Evolutionary conservation across 2,113 vertebrate species (phyloP), one percentile per base, ranked within the genome.

Genomic region (Dromas ardeola): DNA sequence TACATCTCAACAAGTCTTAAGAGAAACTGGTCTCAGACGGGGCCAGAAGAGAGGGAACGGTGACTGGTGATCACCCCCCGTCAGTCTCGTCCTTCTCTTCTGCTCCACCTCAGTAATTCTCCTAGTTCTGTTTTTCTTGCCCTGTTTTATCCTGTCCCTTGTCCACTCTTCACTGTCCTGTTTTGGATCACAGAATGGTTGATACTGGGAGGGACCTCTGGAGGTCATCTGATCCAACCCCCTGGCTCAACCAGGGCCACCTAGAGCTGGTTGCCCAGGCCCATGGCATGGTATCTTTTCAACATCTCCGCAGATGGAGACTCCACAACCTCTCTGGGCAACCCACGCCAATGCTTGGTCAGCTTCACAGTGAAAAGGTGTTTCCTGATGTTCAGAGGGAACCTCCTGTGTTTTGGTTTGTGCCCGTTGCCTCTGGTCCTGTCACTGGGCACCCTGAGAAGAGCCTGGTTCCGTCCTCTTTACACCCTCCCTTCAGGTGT

Each of bases 401-500:
- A 32, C 12, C 20, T 70, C 25, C 55, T 17, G 27, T 32, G 40
- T 45, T 70, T 34, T 66, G 38, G 3, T 61, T 34, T 85, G 23
- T 42, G 27, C 43, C 34, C 10, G 0, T 13, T 14, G 9, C 11
- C 40, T 67, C 63, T 86, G 14, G 9, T 34, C 5, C 53, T 63
- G 36, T 21, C 62, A n/a, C 10, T 56, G 50, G 27, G 20, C n/a
- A 74, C 18, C 4, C 23, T 55, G 58, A 36, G 22, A 49, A 63
- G 19, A 88, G 17, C 13, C 23, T 3, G 1, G 8, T 8, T 88
- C 59, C 0, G 0, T 10, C 8, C 1, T 80, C 56, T 67, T 1
- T 81, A 27, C 20, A 29, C 8, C 9, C n/a, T 83, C 13, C 49
- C 29, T 52, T 81, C 47, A 47, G 11, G 16, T 34, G 1, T 47